phyloP scores from a whole-genome alignment of 2,113 vertebrate genomes.

The Petrocephalus microphthalmus region DNA sequence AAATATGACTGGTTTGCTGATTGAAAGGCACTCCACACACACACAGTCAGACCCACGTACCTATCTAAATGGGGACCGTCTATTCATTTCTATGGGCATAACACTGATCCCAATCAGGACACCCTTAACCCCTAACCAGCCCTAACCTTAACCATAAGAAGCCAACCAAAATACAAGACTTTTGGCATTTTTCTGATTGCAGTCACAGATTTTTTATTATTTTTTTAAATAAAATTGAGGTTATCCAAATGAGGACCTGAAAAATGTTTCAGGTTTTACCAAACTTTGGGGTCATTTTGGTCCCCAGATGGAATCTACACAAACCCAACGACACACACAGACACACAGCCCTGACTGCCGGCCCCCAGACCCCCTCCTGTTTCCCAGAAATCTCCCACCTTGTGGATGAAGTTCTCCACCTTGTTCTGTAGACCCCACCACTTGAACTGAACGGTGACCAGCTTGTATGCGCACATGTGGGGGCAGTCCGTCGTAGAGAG shows the following conservation, averaged over 20 bases:
- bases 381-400: constrained; percentile 56
- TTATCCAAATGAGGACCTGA: too few species aligned
- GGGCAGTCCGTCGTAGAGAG: constrained; percentile 72
- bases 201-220: too few species aligned
- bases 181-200: too few species aligned
- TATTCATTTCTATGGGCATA: too few species aligned
- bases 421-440: constrained; percentile 77
- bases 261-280: too few species aligned
- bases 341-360: background rate
- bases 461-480: constrained; percentile 96
- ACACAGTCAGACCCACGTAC: too few species aligned
- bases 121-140: too few species aligned
- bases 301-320: background rate
- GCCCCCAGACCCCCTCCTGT: background rate
- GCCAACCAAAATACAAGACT: too few species aligned
- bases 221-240: too few species aligned
- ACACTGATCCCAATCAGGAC: too few species aligned
- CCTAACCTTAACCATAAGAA: too few species aligned
- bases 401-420: constrained; percentile 83
- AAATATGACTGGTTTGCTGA: background rate
- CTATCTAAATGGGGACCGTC: too few species aligned
- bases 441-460: constrained; percentile 88
- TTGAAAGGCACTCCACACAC: background rate
- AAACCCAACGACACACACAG: background rate
- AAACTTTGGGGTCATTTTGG: background rate